These are phyloP conservation scores for Gila robusta DNA, from an alignment of 2,797 vertebrate species.

Conservation along the genomic window DNA sequence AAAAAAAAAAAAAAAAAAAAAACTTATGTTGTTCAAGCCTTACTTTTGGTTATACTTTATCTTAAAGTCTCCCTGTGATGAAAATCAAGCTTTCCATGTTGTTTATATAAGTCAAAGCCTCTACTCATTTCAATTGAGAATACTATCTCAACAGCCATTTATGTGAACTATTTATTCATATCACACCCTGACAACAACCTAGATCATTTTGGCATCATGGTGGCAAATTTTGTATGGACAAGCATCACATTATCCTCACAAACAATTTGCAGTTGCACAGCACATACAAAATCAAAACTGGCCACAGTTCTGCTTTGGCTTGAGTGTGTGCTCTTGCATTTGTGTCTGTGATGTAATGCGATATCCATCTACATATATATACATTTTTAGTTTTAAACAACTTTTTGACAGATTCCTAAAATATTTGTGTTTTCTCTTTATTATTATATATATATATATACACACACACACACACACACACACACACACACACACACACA, in stretches of 20 bases:
- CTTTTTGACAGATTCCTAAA: too few species aligned
- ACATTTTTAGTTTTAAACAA: too few species aligned
- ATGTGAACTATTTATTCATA: too few species aligned
- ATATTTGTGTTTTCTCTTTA: too few species aligned
- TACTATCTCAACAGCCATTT: background rate
- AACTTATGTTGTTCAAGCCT: too few species aligned
- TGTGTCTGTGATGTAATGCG: background rate
- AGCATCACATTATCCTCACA: background rate
- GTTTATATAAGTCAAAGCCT: too few species aligned
- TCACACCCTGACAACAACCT: background rate
- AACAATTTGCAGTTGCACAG: constrained; percentile 5
- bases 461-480: background rate
- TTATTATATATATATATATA: too few species aligned
- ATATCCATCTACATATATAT: background rate
- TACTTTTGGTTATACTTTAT: too few species aligned
- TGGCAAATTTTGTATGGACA: background rate
- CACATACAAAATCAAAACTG: constrained; percentile 5
- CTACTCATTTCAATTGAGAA: background rate
- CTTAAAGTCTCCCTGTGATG: too few species aligned
- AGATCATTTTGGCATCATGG: background rate
- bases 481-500: background rate
- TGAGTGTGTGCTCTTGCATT: background rate
- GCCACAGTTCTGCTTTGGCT: background rate
- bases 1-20: background rate
- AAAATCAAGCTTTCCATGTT: too few species aligned